A percentile compares a stretch with the other conserved stretches of the same genome.
Conservation (phyloP, 2,888 invertebrate species). For the Nineta flava region DNA sequence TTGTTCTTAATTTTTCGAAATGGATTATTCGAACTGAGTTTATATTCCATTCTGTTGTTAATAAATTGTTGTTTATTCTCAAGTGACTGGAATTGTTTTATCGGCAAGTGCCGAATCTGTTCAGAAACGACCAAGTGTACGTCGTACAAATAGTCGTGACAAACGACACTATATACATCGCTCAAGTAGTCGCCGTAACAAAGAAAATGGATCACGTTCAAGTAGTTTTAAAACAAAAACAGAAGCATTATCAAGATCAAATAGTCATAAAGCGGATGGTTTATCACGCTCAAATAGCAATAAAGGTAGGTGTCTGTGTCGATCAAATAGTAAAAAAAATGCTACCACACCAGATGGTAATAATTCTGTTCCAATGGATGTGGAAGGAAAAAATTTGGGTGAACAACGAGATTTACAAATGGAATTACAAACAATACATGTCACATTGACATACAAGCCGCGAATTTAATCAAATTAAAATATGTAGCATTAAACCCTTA, state of each 20-base stretch:
- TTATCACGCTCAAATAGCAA: conserved; percentile 27
- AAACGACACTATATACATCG: conserved; percentile 34
- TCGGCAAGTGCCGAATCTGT: conserved; percentile 46
- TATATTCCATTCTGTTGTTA: background rate
- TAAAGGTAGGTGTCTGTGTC: conserved; percentile 25
- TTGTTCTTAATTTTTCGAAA: no score
- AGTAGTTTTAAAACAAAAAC: conserved; percentile 27
- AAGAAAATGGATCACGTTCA: conserved; percentile 34
- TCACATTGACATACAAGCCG: conserved; percentile 28
- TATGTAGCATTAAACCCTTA: no score
- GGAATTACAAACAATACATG: conserved; percentile 25
- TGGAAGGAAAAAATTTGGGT: background rate
- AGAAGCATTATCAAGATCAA: conserved; percentile 25
- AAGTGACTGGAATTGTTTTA: conserved; percentile 40
- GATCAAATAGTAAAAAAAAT: conserved; percentile 14
- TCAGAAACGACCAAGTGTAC: conserved; percentile 38
- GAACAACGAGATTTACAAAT: conserved; percentile 7
- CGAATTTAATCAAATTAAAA: conserved; percentile 18
- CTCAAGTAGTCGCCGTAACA: conserved; percentile 37
- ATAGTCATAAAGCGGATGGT: conserved; percentile 26
- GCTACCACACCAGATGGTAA: conserved; percentile 3
- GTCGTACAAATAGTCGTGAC: conserved; percentile 37
- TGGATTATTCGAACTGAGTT: no score
- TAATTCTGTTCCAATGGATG: background rate
- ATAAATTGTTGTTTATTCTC: background rate